Evolutionary conservation across 1,140 invertebrate species (phyloP), one percentile per base, ranked within the genome.

Genomic region (Triops cancriformis): DNA sequence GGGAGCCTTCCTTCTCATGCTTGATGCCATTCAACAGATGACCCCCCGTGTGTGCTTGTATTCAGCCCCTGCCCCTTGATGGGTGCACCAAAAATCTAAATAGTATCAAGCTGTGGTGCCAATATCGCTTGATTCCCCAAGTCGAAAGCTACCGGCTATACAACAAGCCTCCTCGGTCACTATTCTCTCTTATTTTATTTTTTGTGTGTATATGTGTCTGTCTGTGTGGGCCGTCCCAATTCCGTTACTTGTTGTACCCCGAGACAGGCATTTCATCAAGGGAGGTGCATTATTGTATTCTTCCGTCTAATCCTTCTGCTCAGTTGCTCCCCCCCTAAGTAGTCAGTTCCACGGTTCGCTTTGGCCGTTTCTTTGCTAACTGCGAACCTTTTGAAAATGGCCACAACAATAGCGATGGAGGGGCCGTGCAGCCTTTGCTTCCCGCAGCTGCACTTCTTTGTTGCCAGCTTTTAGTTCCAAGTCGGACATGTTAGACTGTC

Each of bases 281-380:
- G 51, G 51, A 64, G 51, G 51, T 64, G 51, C 51, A 64, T 64
- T 64, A 64, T 64, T 64, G 23, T 64, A 64, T 18, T 64, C 3
- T 64, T 10, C 51, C 14, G n/a, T 64, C 51, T 64, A 64, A 64
- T 64, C 51, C 51, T 64, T 64, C n/a, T 64, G n/a, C 51, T 64
- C 51, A 64, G 51, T 64, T 64, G 51, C 51, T n/a, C 51, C 18
- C 51, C 51, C 9, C 51, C 51, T 64, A 5, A 18, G 18, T 23
- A 64, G 51, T 64, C 51, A 64, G 23, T 64, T 23, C n/a, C 51
- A 45, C 11, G 11, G 6, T 45, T 45, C 43, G 11, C 23, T 64
- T 23, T 23, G 45, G 12, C 45, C 51, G 10, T n/a, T n/a, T 18
- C 14, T 64, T 64, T 64, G 51, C 51, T 23, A 64, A 64, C 51